Base-by-base conservation (phyloP, 2,888 invertebrate genomes). In the Dicranocentrus wangi region DNA sequence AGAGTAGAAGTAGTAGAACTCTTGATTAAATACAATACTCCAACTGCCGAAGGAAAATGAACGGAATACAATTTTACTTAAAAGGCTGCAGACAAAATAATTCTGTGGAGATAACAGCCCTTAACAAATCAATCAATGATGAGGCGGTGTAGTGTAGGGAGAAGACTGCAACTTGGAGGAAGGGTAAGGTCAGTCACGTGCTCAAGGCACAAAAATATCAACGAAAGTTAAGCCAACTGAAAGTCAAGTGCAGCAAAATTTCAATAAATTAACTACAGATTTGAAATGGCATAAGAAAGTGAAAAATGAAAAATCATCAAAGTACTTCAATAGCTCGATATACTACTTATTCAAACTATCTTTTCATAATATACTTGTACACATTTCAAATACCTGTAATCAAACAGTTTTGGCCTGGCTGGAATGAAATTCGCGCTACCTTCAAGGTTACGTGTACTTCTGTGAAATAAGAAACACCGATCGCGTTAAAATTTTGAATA, bases 221-320 rank as follows among this genome's bases (percentile, higher is more conserved):
- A 73, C 51, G 39, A 63, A 76, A 76, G 75, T 66, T 68, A 76
- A 76, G 75, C 75, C 66, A 71, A 71, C 60, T 71, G 75, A 76
- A 76, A 73, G 72, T 72, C 61, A 73, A 73, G 73, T 76, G 75
- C 75, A 58, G 68, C 68, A 76, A 76, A 55, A 55, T 42, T 55
- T 76, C 55, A 73, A 65, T n/a, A 61, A 61, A 39, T 55, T 73
- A 63, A 27, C 60, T 65, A 73, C 42, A 28, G 23, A 63, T 55
- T 19, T 25, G 42, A 60, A 76, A 58, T 60, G 43, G 17, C 32
- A 71, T 25, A 39, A 60, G 17, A 17, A 71, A 60, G 47, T 71
- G 61, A 60, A 43, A 23, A 39, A 43, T 53, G 5, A 17, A 63
- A 39, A 23, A 32, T 13, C 15, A 27, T 58, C 23, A 58, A 53